Conservation (phyloP, 2,888 invertebrate genomes). For the Limenitis camilla region DNA sequence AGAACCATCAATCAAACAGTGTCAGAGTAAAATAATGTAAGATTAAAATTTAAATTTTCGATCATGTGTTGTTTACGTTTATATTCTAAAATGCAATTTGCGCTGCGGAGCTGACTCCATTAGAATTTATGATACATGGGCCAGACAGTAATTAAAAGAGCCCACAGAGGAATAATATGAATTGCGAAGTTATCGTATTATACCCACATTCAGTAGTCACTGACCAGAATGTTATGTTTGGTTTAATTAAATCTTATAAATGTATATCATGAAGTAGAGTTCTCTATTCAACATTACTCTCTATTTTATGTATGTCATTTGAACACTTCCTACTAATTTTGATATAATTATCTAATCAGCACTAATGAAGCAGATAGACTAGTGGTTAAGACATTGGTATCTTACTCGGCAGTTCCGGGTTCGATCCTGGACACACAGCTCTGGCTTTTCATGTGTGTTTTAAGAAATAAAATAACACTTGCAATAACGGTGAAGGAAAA, state of each 20-base stretch:
- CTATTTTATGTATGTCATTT: no score
- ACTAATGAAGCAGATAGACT: no score
- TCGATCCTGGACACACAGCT: no score
- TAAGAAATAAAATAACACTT: no score
- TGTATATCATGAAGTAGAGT: not conserved
- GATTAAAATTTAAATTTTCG: constrained; percentile 23
- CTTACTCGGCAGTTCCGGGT: no score
- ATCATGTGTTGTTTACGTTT: constrained; percentile 36
- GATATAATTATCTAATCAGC: no score
- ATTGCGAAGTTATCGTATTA: constrained; percentile 42
- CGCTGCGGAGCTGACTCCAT: constrained; percentile 47
- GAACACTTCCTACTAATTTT: no score
- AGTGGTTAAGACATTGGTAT: no score
- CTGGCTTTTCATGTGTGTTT: no score
- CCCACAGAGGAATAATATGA: constrained; percentile 54
- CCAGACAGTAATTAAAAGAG: constrained; percentile 65
- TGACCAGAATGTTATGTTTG: constrained; percentile 31
- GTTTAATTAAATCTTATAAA: constrained; percentile 30
- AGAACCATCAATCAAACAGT: constrained; percentile 7
- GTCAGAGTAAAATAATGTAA: constrained; percentile 4
- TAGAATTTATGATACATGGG: constrained; percentile 69
- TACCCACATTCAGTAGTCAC: constrained; percentile 29
- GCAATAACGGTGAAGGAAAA: no score
- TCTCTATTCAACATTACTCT: no score
- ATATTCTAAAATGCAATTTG: constrained; percentile 61